Conservation (phyloP, 1,140 invertebrate species). For the Orchestia grillus region DNA sequence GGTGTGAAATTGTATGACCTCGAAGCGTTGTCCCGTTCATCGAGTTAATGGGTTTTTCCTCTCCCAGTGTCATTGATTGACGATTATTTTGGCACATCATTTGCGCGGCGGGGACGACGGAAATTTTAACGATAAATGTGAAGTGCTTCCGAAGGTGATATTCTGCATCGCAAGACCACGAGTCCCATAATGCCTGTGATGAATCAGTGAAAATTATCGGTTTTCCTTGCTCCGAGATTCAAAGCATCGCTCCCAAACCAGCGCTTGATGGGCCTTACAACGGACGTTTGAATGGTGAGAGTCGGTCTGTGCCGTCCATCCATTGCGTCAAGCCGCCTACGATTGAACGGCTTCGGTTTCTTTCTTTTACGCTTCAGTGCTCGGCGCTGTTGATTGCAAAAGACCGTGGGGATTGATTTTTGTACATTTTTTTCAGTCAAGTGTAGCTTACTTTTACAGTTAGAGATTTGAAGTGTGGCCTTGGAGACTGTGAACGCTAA, state of each 20-base stretch:
- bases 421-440: neutral
- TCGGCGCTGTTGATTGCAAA: neutral
- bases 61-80: neutral
- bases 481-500: no score
- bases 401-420: neutral
- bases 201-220: neutral
- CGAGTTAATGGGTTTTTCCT: neutral
- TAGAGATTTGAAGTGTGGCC: no score
- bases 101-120: neutral
- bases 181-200: neutral
- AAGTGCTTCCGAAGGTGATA: neutral
- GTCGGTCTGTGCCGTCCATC: neutral
- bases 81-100: neutral
- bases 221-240: neutral
- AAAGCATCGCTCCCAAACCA: neutral
- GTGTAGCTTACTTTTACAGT: neutral
- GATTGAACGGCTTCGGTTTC: neutral
- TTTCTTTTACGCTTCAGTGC: neutral
- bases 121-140: neutral
- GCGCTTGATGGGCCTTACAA: neutral
- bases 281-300: neutral
- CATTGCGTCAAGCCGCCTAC: neutral
- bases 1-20: no score
- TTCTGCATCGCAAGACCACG: neutral
- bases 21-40: no score